Conservation (phyloP, 92 coral and sea anemone genomes). For the Porites evermanni region DNA sequence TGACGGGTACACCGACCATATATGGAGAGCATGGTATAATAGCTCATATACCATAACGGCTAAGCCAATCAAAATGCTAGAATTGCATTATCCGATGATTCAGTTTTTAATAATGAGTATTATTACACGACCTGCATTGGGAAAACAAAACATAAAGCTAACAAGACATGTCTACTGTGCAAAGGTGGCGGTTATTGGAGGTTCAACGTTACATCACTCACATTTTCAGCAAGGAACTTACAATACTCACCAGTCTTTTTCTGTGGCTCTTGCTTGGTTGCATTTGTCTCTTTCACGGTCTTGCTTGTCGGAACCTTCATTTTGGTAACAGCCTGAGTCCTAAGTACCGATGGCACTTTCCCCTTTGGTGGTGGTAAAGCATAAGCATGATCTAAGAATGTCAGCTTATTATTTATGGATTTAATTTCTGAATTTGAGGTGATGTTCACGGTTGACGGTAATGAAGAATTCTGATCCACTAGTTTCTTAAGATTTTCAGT, state of each 20-base stretch:
- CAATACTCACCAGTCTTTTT: slow-evolving; percentile 30
- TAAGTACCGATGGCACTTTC: slow-evolving; percentile 5
- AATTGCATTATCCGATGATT: too few relatives aligned
- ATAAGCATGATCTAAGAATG: slow-evolving; percentile 86
- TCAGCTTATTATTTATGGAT: slow-evolving; percentile 77
- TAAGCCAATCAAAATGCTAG: too few relatives aligned
- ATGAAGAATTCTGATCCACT: slow-evolving; percentile 2
- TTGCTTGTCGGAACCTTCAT: slow-evolving; percentile 33
- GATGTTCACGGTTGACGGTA: slow-evolving; percentile 39
- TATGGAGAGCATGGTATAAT: too few relatives aligned
- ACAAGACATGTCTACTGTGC: too few relatives aligned
- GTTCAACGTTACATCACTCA: background rate
- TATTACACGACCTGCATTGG: too few relatives aligned
- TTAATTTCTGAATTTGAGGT: slow-evolving; percentile 65
- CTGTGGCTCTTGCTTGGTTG: slow-evolving; percentile 22
- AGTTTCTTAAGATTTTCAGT: slow-evolving; percentile 34
- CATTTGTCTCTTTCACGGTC: slow-evolving; percentile 19
- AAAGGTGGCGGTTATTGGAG: too few relatives aligned
- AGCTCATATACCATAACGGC: too few relatives aligned
- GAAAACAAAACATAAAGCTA: too few relatives aligned
- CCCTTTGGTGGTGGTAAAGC: slow-evolving; percentile 84
- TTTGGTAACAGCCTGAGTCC: slow-evolving; percentile 28
- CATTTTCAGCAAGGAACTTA: background rate
- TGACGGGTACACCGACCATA: too few relatives aligned
- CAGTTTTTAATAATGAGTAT: too few relatives aligned